Evolutionary conservation across 2,113 vertebrate species (phyloP).

Genomic region (Oryzias celebensis): DNA sequence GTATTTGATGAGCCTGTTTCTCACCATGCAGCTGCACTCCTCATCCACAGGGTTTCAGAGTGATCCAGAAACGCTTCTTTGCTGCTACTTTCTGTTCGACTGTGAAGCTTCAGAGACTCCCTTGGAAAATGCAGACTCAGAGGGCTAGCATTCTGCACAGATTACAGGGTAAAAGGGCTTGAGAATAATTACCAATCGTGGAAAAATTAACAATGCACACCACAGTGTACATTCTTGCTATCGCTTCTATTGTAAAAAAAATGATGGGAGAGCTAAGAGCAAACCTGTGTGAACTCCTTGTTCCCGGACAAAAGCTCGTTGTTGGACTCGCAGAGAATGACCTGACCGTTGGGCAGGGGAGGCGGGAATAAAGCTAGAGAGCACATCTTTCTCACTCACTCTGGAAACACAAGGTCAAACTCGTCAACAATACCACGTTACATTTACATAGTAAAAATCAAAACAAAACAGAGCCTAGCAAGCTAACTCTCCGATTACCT

Average conservation of each 20-base stretch:
- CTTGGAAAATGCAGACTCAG: constrained; percentile 80
- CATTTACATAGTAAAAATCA: too few relatives aligned
- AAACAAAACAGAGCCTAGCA: too few relatives aligned
- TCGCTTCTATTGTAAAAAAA: too few relatives aligned
- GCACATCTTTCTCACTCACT: constrained; percentile 75
- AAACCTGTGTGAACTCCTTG: constrained; percentile 78
- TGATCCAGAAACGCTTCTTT: constrained; percentile 89
- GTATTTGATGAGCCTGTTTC: not conserved
- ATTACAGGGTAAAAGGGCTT: not conserved
- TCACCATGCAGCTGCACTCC: constrained; percentile 87
- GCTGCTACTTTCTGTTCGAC: constrained; percentile 84
- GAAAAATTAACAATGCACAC: too few relatives aligned
- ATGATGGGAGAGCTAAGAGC: not conserved
- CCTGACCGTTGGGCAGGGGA: constrained; percentile 76
- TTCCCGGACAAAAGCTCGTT: constrained; percentile 83
- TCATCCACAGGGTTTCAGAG: constrained; percentile 88
- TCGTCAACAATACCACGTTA: too few relatives aligned
- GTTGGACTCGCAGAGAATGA: constrained; percentile 86
- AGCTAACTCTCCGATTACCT: too few relatives aligned
- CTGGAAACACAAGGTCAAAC: constrained; percentile 17
- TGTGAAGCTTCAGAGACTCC: constrained; percentile 85
- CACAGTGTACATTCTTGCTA: too few relatives aligned
- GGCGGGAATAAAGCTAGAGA: constrained; percentile 84
- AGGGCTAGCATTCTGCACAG: constrained; percentile 80
- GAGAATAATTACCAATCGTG: too few relatives aligned